Evolutionary conservation across 2,888 invertebrate genomes (phyloP).

Genomic region (Mimas tiliae): DNA sequence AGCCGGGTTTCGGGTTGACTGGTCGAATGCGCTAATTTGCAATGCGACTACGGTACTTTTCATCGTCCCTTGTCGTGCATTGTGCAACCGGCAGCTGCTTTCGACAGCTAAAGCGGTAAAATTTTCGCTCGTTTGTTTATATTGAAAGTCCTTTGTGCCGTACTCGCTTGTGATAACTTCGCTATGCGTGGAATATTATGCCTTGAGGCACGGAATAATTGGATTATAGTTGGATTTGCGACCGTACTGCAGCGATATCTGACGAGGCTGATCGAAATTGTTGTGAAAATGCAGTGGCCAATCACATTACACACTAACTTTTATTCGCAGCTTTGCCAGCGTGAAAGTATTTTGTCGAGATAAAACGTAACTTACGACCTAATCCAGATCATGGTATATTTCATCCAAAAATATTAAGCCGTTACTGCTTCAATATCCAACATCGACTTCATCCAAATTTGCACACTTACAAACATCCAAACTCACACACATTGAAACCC

Average conservation of each 20-base stretch:
- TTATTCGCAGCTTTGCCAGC: too few species aligned
- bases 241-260: neutral
- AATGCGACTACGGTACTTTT: conserved; percentile 64
- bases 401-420: too few species aligned
- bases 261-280: neutral
- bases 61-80: conserved; percentile 52
- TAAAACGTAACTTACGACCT: too few species aligned
- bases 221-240: conserved; percentile 34
- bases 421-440: too few species aligned
- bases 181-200: conserved; percentile 34
- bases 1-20: conserved; percentile 59
- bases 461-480: too few species aligned
- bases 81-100: conserved; percentile 51
- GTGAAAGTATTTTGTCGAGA: too few species aligned
- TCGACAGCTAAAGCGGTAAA: conserved; percentile 57
- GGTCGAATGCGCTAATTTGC: conserved; percentile 71
- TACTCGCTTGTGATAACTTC: conserved; percentile 43
- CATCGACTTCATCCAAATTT: too few species aligned
- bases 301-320: neutral
- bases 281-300: neutral
- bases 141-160: conserved; percentile 45
- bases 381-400: too few species aligned
- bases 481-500: too few species aligned
- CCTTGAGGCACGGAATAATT: conserved; percentile 41
- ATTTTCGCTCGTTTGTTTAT: conserved; percentile 52